Percentiles rank a stretch among this genome's conserved stretches.
These are phyloP conservation scores for Meiosimyza platycephala DNA, from an alignment of 2,888 invertebrate species.

Conservation along the genomic window DNA sequence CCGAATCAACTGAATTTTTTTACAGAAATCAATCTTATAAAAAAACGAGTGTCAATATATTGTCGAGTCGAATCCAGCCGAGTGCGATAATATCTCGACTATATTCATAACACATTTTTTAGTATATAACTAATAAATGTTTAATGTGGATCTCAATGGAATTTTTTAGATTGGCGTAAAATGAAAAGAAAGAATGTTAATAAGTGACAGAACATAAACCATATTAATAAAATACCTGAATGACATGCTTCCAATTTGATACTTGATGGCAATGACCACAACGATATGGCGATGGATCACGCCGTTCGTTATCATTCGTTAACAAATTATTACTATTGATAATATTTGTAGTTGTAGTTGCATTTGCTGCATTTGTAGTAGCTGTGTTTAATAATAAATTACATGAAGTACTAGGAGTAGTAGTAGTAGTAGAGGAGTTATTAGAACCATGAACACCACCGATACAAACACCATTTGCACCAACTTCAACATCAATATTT, in stretches of 20 bases:
- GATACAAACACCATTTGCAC: slow-evolving; percentile 38
- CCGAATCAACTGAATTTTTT: too few relatives aligned
- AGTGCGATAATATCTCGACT: too few relatives aligned
- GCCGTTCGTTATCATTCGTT: slow-evolving; percentile 65
- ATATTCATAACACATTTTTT: too few relatives aligned
- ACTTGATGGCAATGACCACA: slow-evolving; percentile 86
- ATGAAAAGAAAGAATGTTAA: slow-evolving; percentile 13
- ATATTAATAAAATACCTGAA: slow-evolving; percentile 74
- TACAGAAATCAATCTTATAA: too few relatives aligned
- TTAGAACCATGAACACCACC: slow-evolving; percentile 48
- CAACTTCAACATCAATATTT: slow-evolving; percentile 40
- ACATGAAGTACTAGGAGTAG: slow-evolving; percentile 39
- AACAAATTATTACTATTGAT: slow-evolving; percentile 54
- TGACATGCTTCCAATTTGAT: slow-evolving; percentile 88
- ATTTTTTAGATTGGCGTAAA: not conserved
- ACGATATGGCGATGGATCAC: slow-evolving; percentile 73
- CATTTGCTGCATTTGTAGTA: slow-evolving; percentile 30
- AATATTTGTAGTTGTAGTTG: slow-evolving; percentile 41
- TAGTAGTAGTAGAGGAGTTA: slow-evolving; percentile 35
- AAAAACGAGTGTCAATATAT: too few relatives aligned
- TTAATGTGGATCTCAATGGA: not conserved
- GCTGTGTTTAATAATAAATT: slow-evolving; percentile 41
- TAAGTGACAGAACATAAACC: slow-evolving; percentile 31
- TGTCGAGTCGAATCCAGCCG: too few relatives aligned
- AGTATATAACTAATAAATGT: too few relatives aligned